Base-by-base conservation (phyloP, 2,797 vertebrate genomes). In the Pseudomugil gertrudae region DNA sequence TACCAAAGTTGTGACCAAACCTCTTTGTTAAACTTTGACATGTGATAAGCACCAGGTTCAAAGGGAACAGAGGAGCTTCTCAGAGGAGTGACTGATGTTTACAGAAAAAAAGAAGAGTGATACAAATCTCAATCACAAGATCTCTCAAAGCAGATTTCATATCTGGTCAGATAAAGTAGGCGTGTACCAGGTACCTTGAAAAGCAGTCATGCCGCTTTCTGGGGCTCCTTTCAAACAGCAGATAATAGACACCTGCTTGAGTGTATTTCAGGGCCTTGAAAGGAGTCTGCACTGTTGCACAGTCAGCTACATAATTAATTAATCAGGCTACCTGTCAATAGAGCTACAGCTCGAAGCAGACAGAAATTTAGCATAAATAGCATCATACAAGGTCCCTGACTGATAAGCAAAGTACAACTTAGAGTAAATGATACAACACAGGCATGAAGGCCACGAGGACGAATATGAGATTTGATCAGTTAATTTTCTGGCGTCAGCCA, bases 201-300 rank as follows among this genome's bases (percentile, higher is more conserved):
- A 76, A 38, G 45, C 10, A 24, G 47, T 66, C 58, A 54, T 74
- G 62, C 61, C 63, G 51, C 66, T 71, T 63, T 73, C 48, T 47
- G 13, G 50, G 63, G 33, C 26, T 50, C 1, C 64, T 77, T 69
- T 76, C 9, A 40, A 32, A 63, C 14, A 15, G 32, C 27, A 40
- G 24, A 62, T 26, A 73, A 67, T 51, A 33, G 23, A 59, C 54
- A 21, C 10, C 33, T 45, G 48, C 64, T 72, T 48, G 47, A 24
- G 30, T 55, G 43, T 19, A 58, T 79, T 71, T 83, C 74, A 74
- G 65, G 50, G 66, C 75, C 61, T 57, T 30, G 10, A 45, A 48
- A 63, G 0, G 19, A 38, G 43, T n/a, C 50, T 57, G 48, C 32
- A 21, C 35, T 53, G 43, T 48, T 21, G 27, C 24, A 50, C 14